These are phyloP conservation scores for Hapalemur alaotrensis DNA, from an alignment of 2,797 vertebrate genomes.

Conservation along the genomic window DNA sequence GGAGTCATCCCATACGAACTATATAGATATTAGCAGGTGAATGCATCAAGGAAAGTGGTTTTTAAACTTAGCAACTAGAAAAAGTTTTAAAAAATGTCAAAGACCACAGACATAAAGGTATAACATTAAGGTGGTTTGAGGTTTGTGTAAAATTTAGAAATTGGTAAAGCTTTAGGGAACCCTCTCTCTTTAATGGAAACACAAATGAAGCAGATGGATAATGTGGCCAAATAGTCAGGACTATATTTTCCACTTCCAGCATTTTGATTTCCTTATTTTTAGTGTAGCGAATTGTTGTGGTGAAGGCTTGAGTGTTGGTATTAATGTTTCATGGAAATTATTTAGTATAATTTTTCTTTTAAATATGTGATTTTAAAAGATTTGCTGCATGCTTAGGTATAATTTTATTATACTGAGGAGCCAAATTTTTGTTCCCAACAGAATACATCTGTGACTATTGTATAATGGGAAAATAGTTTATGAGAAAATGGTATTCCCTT, in stretches of 20 bases:
- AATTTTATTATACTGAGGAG: slow-evolving; percentile 9
- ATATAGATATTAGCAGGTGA: background rate
- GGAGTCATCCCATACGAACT: background rate
- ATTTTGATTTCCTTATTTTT: slow-evolving; percentile 52
- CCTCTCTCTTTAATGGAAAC: slow-evolving; percentile 1
- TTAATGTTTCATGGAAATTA: slow-evolving; percentile 41
- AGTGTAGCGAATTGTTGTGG: background rate
- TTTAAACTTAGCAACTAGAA: slow-evolving; percentile 19
- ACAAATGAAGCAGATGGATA: background rate
- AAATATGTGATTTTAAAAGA: slow-evolving; percentile 49
- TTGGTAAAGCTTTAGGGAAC: background rate
- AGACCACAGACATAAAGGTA: background rate
- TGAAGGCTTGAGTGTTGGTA: background rate
- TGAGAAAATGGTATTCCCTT: background rate
- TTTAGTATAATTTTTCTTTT: background rate
- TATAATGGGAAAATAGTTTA: background rate
- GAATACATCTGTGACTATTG: background rate
- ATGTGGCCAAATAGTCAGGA: background rate
- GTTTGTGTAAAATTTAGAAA: slow-evolving; percentile 49
- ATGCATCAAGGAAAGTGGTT: background rate
- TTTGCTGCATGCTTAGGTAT: background rate
- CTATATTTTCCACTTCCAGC: background rate
- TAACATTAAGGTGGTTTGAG: background rate
- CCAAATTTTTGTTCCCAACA: background rate
- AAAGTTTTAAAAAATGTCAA: background rate